Conservation (phyloP, 2,888 invertebrate genomes). For the Eretmocerus hayati region DNA sequence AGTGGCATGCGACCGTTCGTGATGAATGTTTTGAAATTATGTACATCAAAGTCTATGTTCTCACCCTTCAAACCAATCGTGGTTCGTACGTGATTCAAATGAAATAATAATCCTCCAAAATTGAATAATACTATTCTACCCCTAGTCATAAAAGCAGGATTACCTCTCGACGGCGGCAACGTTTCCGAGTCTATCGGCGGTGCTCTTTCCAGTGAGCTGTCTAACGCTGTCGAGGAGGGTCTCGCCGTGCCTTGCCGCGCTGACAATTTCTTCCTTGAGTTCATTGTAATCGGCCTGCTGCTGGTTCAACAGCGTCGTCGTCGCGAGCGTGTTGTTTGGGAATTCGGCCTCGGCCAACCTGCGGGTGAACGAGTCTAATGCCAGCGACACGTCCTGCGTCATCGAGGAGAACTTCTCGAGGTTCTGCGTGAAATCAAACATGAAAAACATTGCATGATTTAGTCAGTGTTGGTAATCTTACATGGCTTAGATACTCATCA, state of each 20-base stretch:
- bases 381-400: constrained; percentile 82
- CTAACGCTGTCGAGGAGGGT: constrained; percentile 71
- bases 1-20: too few species aligned
- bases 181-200: constrained; percentile 71
- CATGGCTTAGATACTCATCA: not conserved
- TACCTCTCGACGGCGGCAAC: constrained; percentile 89
- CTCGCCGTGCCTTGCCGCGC: constrained; percentile 85
- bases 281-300: constrained; percentile 66
- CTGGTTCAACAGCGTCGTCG: constrained; percentile 76
- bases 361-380: constrained; percentile 80
- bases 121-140: too few species aligned
- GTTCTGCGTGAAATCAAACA: constrained; percentile 62
- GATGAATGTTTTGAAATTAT: too few species aligned
- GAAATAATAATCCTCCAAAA: too few species aligned
- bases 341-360: constrained; percentile 86
- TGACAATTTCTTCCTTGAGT: constrained; percentile 77
- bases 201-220: constrained; percentile 50
- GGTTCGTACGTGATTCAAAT: too few species aligned
- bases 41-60: too few species aligned
- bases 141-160: too few species aligned
- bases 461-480: too few species aligned
- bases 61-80: too few species aligned
- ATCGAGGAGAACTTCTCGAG: constrained; percentile 90
- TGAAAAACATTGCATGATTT: too few species aligned
- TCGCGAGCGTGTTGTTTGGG: constrained; percentile 88